These are phyloP conservation scores for Chaetogeoica ovagalla DNA, from an alignment of 2,888 invertebrate genomes.

Conservation along the genomic window DNA sequence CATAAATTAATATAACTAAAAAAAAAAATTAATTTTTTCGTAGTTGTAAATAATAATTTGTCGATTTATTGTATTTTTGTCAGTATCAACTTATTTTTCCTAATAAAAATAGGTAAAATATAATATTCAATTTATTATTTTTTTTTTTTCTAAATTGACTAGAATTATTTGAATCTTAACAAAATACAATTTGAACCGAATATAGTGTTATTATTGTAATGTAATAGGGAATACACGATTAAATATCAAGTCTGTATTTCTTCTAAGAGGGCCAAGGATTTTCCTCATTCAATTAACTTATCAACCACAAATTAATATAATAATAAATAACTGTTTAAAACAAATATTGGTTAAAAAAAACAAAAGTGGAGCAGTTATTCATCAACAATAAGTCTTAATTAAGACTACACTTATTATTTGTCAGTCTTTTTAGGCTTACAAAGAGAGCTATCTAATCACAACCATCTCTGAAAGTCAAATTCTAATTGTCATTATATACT, in stretches of 20 bases:
- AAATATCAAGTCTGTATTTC: constrained; percentile 24
- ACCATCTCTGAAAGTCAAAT: constrained; percentile 40
- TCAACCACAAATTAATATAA: constrained; percentile 28
- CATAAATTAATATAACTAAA: constrained; percentile 2
- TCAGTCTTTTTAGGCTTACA: constrained; percentile 51
- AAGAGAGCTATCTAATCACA: constrained; percentile 47
- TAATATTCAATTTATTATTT: background rate
- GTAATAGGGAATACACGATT: constrained; percentile 35
- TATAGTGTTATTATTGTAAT: constrained; percentile 17
- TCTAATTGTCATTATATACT: constrained; percentile 20
- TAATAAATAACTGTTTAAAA: constrained; percentile 28
- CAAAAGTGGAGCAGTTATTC: constrained; percentile 28
- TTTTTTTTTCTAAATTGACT: constrained; percentile 37
- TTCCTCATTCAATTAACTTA: constrained; percentile 28
- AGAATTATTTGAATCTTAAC: constrained; percentile 47
- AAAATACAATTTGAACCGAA: constrained; percentile 50
- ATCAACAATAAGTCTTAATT: constrained; percentile 45
- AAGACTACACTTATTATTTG: constrained; percentile 39
- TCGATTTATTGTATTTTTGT: background rate
- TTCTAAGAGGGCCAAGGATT: constrained; percentile 16
- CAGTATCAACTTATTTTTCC: constrained; percentile 21
- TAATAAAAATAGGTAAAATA: constrained; percentile 41
- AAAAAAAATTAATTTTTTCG: constrained; percentile 7
- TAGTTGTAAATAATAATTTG: constrained; percentile 21
- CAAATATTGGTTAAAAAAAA: constrained; percentile 29